These are phyloP conservation scores for Pharmacophagus antenor DNA, from an alignment of 2,888 invertebrate species.

Conservation along the genomic window DNA sequence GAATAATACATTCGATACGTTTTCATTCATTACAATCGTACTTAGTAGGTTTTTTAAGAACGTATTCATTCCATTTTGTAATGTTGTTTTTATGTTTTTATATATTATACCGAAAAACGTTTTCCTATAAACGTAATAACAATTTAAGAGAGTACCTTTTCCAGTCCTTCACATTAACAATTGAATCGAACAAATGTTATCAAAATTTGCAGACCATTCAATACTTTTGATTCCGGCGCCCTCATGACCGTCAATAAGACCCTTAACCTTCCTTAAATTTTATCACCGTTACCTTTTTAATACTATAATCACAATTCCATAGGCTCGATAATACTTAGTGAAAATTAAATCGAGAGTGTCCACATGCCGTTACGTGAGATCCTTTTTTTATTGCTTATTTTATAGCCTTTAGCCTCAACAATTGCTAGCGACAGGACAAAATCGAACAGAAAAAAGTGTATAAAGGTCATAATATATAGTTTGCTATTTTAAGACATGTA, in stretches of 20 bases:
- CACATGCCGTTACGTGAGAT: slow-evolving; percentile 25
- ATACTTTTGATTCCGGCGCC: slow-evolving; percentile 23
- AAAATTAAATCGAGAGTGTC: slow-evolving; percentile 28
- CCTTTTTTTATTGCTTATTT: slow-evolving; percentile 24
- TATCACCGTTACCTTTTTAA: slow-evolving; percentile 28
- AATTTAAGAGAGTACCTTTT: slow-evolving; percentile 3
- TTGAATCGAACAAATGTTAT: slow-evolving; percentile 22
- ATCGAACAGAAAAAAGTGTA: background rate
- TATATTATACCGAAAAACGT: background rate
- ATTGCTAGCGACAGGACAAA: slow-evolving; percentile 9
- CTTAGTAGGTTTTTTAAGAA: background rate
- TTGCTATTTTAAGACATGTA: no score
- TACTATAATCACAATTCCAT: slow-evolving; percentile 28
- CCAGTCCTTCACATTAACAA: slow-evolving; percentile 11
- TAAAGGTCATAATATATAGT: background rate
- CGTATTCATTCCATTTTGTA: no score
- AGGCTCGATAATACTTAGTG: slow-evolving; percentile 26
- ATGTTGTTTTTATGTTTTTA: background rate
- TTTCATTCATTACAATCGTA: no score
- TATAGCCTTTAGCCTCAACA: slow-evolving; percentile 16
- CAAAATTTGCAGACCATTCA: slow-evolving; percentile 27
- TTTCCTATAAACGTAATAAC: background rate
- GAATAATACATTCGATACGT: background rate
- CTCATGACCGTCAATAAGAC: slow-evolving; percentile 22
- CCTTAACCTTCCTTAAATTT: slow-evolving; percentile 30